These are phyloP conservation scores for Fabriciana adippe DNA, from an alignment of 2,888 invertebrate species.

Conservation along the genomic window DNA sequence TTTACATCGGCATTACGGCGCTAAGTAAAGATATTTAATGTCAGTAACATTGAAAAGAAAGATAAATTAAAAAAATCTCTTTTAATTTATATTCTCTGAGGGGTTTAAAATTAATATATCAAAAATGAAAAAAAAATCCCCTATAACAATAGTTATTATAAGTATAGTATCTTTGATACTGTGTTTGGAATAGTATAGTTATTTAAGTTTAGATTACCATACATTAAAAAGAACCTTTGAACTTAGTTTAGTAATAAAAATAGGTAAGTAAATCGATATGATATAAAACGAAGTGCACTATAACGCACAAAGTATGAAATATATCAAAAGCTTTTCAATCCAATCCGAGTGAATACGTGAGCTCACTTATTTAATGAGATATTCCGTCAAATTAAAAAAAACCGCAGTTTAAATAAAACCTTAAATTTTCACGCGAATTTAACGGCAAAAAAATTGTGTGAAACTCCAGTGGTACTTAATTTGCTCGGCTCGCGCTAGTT, in stretches of 20 bases:
- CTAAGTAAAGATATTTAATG: background rate
- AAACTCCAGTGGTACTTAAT: constrained; percentile 28
- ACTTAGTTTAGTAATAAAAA: background rate
- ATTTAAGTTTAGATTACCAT: too few species aligned
- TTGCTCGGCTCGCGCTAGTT: constrained; percentile 17
- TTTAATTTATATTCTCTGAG: background rate
- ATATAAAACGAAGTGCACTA: background rate
- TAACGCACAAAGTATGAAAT: constrained; percentile 3
- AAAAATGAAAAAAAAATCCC: too few species aligned
- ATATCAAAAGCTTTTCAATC: constrained; percentile 22
- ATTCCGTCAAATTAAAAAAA: constrained; percentile 19
- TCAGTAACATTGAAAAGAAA: too few species aligned
- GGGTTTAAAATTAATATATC: too few species aligned
- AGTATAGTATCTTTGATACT: too few species aligned
- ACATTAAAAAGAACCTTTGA: background rate
- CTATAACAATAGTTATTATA: too few species aligned
- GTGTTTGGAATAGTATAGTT: too few species aligned
- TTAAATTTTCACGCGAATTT: constrained; percentile 12
- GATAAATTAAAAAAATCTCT: background rate
- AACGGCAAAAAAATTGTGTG: constrained; percentile 21
- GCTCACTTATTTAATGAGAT: constrained; percentile 29
- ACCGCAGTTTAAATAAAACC: constrained; percentile 13
- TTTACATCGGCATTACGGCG: constrained; percentile 1
- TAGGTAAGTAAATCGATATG: background rate
- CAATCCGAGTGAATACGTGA: constrained; percentile 20